Evolutionary conservation across 2,888 invertebrate genomes (phyloP), one percentile per base, ranked within the genome.

Genomic region (Dorcus hopei): DNA sequence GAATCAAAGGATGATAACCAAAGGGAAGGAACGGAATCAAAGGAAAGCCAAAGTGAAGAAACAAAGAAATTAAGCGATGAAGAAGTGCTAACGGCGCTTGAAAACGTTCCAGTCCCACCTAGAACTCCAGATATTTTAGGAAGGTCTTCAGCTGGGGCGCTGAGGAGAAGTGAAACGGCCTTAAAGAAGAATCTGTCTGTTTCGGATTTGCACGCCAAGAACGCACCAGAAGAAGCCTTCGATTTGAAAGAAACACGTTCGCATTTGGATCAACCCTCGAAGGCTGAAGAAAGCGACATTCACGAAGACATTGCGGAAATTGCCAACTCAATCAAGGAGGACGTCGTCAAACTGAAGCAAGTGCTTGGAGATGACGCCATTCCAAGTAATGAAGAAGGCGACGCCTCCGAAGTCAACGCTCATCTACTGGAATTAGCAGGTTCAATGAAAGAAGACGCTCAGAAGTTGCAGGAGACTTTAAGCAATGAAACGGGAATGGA

Each of bases 311-410:
- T 45, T 16, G 23, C 3, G 8, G 52, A 63, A 38, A 48, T 53
- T 41, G 45, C 48, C 41, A 26, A 14, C 8, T 23, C 54, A n/a
- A 55, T 52, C 9, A 56, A 52, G 52, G 52, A 49, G 33, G 58
- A 58, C 54, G 49, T 58, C 7, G 40, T 59, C 38, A 55, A 61
- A 38, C 45, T 52, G n/a, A 61, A 58, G 26, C 11, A 49, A 48
- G 52, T 54, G 1, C 41, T 55, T 8, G 50, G 45, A 26, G 48
- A 51, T 41, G 56, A 33, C 1, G 41, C 41, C 38, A 7, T 49
- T 41, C 39, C 49, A 6, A 45, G 43, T 9, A 49, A 33, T 40
- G 54, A 50, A 26, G 39, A 49, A 9, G 40, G 49, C n/a, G 5
- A 48, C 7, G 6, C 45, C 11, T 23, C 23, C 11, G 38, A 11